Base-by-base conservation (phyloP, 2,113 vertebrate genomes). In the Bos indicus region DNA sequence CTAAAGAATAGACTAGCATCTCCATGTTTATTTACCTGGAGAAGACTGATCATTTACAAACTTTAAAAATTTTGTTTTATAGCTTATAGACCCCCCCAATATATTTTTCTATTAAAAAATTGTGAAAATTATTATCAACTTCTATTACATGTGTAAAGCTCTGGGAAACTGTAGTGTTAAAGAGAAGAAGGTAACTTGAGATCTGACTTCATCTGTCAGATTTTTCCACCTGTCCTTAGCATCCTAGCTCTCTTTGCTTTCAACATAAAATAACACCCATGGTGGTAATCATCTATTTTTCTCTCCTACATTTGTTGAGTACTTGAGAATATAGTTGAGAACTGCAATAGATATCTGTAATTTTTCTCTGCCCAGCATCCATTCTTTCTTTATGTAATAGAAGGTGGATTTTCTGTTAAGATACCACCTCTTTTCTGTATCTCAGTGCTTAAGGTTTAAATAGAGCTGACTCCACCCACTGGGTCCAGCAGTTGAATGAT, bases 31-130 rank as follows among this genome's bases (percentile, higher is more conserved):
- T 54, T 64, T 86, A 74, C 84, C 85, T 94, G 60, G 25, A 94
- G 33, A 97, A 80, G 3, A 77, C 19, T 7, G 19, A 52, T 64
- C 23, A 52, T 2, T 93, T 88, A 33, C 5, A 71, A 74, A 10
- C 30, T 3, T 94, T 46, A 19, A 89, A 81, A 86, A 28, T 19
- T 57, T 71, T 83, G 33, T 80, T 86, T 89, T n/a, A 77, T 46
- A 64, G 17, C 12, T 28, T 91, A 56, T 15, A 59, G 2, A 64
- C 14, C 21, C 28, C 21, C 7, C 40, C n/a, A 10, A 64, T 78
- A 64, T 40, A 83, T 40, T 78, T 97, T 97, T 62, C 59, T 51
- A 28, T 71, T 52, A 90, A 95, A 80, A 81, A 92, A 90, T 67
- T 30, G 26, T 14, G 77, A 86, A 94, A 91, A 71, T 54, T 74